Evolutionary conservation across 2,113 vertebrate species (phyloP), one percentile per base, ranked within the genome.

Genomic region (Macquaria australasica): DNA sequence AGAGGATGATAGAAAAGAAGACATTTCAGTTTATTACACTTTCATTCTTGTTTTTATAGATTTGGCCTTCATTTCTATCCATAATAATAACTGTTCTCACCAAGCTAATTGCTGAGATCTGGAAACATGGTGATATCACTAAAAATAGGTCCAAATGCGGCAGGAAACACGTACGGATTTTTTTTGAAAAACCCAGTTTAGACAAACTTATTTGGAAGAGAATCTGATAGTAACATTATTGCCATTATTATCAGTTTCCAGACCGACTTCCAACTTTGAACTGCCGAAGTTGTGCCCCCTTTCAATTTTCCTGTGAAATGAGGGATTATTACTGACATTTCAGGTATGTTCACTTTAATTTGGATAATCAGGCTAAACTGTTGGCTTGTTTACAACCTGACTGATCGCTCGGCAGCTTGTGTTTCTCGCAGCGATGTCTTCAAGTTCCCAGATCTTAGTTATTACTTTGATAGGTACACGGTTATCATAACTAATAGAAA

Each of bases 11-110:
- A 11, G 18, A 67, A 37, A n/a, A 50, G 21, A 23, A 67, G 53
- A 70, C 21, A 81, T 51, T 81, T 15, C 14, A 60, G 43, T 59
- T 67, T 73, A 73, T 73, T 82, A n/a, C 66, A 48, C 59, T 20
- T 48, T 28, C 6, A 28, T 56, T 43, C 39, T 28, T 31, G 50
- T 75, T 82, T 84, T 76, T 21, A 31, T 62, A 21, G 14, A 25
- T 60, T 51, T n/a, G 53, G 68, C 21, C 53, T 31, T 63, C 9
- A 34, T 41, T 79, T 77, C 43, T 7, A 68, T 63, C 15, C 18
- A 34, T 31, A 31, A 72, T 70, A 70, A 77, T 50, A 20, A 55
- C 62, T 9, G 21, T 39, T 23, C n/a, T 59, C 48, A 37, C 39
- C 1, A 16, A 39, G 45, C 20, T 53, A 51, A 70, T 39, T 50